phyloP scores from a whole-genome alignment of 2,888 invertebrate species.

The Athrips mouffetella region DNA sequence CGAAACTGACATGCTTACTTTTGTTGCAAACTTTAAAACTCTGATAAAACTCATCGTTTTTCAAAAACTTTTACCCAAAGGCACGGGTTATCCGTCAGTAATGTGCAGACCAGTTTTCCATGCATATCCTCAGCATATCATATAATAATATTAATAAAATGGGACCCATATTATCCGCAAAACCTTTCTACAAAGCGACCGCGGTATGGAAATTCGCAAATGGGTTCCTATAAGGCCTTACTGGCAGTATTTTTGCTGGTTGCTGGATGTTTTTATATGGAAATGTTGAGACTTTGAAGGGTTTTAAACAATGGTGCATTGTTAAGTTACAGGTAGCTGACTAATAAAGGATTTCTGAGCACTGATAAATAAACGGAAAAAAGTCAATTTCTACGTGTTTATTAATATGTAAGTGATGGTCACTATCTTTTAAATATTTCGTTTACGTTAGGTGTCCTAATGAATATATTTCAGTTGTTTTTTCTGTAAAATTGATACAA shows the following conservation, averaged over 20 bases:
- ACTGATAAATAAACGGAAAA: too few relatives aligned
- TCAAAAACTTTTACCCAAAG: background rate
- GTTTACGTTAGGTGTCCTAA: too few relatives aligned
- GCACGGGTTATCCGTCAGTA: background rate
- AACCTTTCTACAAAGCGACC: conserved; percentile 1
- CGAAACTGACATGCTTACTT: too few relatives aligned
- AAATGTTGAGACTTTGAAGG: background rate
- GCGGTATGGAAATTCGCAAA: conserved; percentile 7
- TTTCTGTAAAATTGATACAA: too few relatives aligned
- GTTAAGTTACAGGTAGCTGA: too few relatives aligned
- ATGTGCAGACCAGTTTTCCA: background rate
- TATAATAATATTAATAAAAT: conserved; percentile 2
- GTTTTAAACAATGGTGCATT: too few relatives aligned
- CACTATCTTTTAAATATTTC: too few relatives aligned
- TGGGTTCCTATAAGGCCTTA: background rate
- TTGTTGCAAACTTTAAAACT: too few relatives aligned
- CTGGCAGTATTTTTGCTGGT: background rate
- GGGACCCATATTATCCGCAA: conserved; percentile 1
- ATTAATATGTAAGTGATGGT: too few relatives aligned
- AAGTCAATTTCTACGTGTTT: too few relatives aligned
- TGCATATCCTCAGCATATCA: conserved; percentile 1
- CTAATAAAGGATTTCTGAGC: too few relatives aligned
- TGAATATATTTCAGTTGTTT: too few relatives aligned
- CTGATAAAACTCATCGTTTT: background rate
- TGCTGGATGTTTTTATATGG: background rate